Percentiles rank a stretch among this genome's conserved stretches.
These are phyloP conservation scores for Colaptes auratus DNA, from an alignment of 2,113 vertebrate genomes.

Conservation along the genomic window DNA sequence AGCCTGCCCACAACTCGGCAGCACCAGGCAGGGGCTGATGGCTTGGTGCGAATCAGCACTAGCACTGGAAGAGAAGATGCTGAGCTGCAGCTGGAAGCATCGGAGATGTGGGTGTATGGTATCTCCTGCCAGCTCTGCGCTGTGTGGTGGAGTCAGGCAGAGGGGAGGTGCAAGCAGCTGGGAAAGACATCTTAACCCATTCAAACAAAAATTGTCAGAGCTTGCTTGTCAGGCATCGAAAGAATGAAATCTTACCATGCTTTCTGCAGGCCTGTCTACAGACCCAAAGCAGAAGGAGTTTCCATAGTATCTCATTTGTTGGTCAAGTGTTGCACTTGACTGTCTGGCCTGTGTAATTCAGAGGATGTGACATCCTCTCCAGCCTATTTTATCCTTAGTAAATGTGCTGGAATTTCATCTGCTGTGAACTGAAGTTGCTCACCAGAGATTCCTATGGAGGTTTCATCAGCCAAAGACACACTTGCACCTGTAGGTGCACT, in stretches of 20 bases:
- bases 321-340: not conserved
- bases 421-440: not conserved
- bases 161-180: not conserved
- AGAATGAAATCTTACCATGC: not conserved
- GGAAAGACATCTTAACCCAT: not conserved
- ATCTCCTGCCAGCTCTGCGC: not conserved
- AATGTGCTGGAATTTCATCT: not conserved
- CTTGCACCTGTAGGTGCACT: not conserved
- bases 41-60: not conserved
- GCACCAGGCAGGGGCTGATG: not conserved
- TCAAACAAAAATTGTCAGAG: not conserved
- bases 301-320: not conserved
- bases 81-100: not conserved
- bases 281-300: not conserved
- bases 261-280: not conserved
- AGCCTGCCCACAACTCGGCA: not conserved
- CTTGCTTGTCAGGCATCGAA: not conserved
- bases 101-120: fast-evolving
- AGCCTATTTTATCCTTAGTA: not conserved
- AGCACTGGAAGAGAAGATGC: fast-evolving
- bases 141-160: not conserved
- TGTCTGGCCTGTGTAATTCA: not conserved
- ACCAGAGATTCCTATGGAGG: not conserved
- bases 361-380: not conserved
- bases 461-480: not conserved